phyloP scores from a whole-genome alignment of 2,113 vertebrate genomes.

The Pygoscelis adeliae region DNA sequence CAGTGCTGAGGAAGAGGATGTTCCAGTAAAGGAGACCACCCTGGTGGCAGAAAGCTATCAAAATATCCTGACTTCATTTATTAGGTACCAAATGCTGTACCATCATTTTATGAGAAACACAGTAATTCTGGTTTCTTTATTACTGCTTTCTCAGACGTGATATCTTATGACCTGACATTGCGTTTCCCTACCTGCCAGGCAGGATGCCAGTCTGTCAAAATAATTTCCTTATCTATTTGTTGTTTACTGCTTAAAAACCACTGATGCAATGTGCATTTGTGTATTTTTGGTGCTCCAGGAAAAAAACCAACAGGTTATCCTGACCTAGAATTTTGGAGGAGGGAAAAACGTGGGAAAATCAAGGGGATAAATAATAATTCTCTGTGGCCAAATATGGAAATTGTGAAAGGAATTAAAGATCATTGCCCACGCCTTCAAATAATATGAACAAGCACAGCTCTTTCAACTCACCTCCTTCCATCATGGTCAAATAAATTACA shows the following conservation, averaged over 20 bases:
- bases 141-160: not conserved
- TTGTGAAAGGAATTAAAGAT: not conserved
- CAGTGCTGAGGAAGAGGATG: not conserved
- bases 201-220: not conserved
- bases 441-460: not conserved
- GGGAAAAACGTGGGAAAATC: not conserved
- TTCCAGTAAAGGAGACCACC: not conserved
- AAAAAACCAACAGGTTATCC: not conserved
- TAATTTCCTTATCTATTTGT: not conserved
- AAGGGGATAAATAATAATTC: not conserved
- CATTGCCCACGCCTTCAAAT: not conserved
- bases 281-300: not conserved
- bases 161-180: not conserved
- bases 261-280: not conserved
- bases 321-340: not conserved
- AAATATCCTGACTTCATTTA: not conserved
- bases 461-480: not conserved
- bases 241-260: not conserved
- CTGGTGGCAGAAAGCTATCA: not conserved
- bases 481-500: not conserved
- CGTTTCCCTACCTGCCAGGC: not conserved
- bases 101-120: not conserved
- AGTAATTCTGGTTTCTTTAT: not conserved
- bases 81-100: not conserved
- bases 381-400: not conserved